These are phyloP conservation scores for Sphaerodactylus townsendi DNA, from an alignment of 2,113 vertebrate genomes.

Conservation along the genomic window DNA sequence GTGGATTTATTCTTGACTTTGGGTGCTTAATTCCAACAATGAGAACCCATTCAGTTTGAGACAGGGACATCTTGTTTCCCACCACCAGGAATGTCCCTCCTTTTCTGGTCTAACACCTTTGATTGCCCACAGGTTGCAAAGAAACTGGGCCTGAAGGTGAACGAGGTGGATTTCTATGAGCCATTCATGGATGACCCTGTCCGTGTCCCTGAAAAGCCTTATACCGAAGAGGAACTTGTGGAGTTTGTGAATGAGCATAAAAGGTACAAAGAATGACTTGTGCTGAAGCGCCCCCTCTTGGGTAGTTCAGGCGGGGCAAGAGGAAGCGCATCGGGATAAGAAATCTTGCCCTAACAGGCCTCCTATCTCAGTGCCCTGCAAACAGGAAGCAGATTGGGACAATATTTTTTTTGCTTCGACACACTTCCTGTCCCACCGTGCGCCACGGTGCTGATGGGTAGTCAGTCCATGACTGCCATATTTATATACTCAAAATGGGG, in stretches of 20 bases:
- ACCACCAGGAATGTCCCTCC: not conserved
- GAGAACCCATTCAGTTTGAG: not conserved
- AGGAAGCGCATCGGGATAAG: too few relatives aligned
- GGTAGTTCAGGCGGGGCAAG: too few relatives aligned
- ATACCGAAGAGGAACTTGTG: conserved; percentile 90
- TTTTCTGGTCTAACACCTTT: conserved; percentile 32
- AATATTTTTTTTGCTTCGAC: too few relatives aligned
- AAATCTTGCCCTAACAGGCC: too few relatives aligned
- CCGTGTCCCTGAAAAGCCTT: conserved; percentile 88
- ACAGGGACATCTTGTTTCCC: not conserved
- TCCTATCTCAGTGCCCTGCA: too few relatives aligned
- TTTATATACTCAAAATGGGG: conserved; percentile 1
- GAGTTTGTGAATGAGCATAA: conserved; percentile 90
- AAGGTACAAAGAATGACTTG: conserved; percentile 72
- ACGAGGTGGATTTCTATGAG: conserved; percentile 97
- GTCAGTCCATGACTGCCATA: too few relatives aligned
- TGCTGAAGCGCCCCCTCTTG: not conserved
- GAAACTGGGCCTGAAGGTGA: conserved; percentile 92
- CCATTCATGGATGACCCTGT: conserved; percentile 95
- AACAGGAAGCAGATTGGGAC: too few relatives aligned
- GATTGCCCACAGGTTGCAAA: conserved; percentile 87
- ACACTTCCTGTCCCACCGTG: too few relatives aligned
- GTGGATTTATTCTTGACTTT: too few relatives aligned
- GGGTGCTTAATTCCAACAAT: too few relatives aligned
- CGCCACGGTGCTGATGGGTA: too few relatives aligned